Conservation (phyloP, 2,888 invertebrate genomes). For the Rhagonycha fulva region DNA sequence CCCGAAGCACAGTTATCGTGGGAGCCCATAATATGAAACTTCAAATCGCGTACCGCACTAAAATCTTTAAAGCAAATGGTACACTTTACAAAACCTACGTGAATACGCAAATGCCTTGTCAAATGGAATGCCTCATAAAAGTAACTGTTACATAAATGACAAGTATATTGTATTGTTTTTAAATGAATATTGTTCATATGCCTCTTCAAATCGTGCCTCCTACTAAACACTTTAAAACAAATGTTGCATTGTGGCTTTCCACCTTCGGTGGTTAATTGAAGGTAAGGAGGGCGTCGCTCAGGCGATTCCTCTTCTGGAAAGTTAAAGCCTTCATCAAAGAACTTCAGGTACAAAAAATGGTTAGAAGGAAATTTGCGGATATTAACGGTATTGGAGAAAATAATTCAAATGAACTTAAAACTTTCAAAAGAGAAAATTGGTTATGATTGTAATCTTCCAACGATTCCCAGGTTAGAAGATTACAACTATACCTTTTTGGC, state of each 20-base stretch:
- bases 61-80: slow-evolving; percentile 29
- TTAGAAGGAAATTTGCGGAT: background rate
- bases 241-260: slow-evolving; percentile 31
- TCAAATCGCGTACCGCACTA: slow-evolving; percentile 28
- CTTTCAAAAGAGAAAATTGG: too few species aligned
- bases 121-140: slow-evolving; percentile 34
- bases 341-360: background rate
- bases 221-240: slow-evolving; percentile 30
- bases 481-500: too few species aligned
- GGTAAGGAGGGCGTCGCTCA: slow-evolving; percentile 1
- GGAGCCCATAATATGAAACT: slow-evolving; percentile 22
- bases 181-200: slow-evolving; percentile 34
- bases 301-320: slow-evolving; percentile 17
- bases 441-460: too few species aligned
- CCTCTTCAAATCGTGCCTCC: slow-evolving; percentile 30
- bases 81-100: slow-evolving; percentile 32
- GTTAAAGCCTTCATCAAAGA: background rate
- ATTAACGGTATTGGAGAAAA: background rate
- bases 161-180: slow-evolving; percentile 32
- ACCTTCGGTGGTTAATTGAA: slow-evolving; percentile 8
- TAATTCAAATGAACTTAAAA: background rate
- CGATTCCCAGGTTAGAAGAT: too few species aligned
- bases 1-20: slow-evolving; percentile 22
- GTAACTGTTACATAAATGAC: slow-evolving; percentile 32
- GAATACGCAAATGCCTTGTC: slow-evolving; percentile 30